Base-by-base conservation (phyloP, 2,797 vertebrate genomes). In the Gymnodraco acuticeps region DNA sequence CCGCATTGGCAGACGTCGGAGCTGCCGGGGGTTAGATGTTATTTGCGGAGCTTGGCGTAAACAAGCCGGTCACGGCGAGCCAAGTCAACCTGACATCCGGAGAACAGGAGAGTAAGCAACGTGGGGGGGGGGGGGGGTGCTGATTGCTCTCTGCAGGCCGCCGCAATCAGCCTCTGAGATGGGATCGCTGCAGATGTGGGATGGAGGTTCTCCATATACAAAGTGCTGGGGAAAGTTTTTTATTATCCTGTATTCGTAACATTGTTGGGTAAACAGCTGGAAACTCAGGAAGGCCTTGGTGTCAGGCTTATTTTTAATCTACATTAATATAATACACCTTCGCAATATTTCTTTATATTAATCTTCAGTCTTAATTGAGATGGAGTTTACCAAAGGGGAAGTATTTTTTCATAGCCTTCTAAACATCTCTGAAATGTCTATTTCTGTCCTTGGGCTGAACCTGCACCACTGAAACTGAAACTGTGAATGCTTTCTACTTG, bases 11-110 rank as follows among this genome's bases (percentile, higher is more conserved):
- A 65, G 87, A 70, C 16, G 56, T 72, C 31, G 45, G 78, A 80
- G 78, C 84, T 64, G 82, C 74, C 3, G 60, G 82, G 83, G 86
- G 86, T 87, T 84, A 83, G 80, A 87, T 87, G 78, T 83, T 73
- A 85, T 88, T 91, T 78, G 65, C 9, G 12, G 61, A 62, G 68
- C 77, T 81, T 72, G 16, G 80, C 58, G 59, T 84, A 89, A 93
- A 92, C 87, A 91, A 89, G 74, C 16, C 4, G 33, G 67, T 61
- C 13, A 12, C 42, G 14, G 65, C n/a, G 56, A 76, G 77, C 60
- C 65, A 47, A 87, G 88, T 77, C 80, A 72, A 77, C 75, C 70
- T 73, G 87, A 74, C 66, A 73, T 77, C 73, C 78, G 78, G 74
- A 61, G 62, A 73, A 53, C 64, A 42, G 73, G 60, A 65, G 75